Base-by-base conservation (phyloP, 2,888 invertebrate genomes). In the Plebejus anna region DNA sequence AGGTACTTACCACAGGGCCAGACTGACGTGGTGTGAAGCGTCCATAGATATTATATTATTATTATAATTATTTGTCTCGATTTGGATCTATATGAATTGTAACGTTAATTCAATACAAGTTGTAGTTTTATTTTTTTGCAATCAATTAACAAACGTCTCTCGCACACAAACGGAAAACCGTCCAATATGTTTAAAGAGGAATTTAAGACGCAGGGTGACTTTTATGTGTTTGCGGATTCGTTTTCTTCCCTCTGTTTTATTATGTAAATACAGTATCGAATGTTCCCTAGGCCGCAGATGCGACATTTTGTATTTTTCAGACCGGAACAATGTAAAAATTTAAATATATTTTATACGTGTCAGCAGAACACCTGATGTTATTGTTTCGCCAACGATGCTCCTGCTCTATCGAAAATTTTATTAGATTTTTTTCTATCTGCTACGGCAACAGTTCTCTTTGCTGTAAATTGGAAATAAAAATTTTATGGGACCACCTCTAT, bases 191-290 rank as follows among this genome's bases (percentile, higher is more conserved):
- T 55, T 73, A 73, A 75, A 75, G 75, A 75, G 75, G 71, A 78
- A 79, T 78, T 78, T 77, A 73, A 78, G 78, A 75, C 71, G 76
- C 75, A 70, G 75, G 42, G 71, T 75, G 77, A 76, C 59, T 77
- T 73, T 61, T 73, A 78, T 76, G 75, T 78, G 76, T 79, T 77
- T 78, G 77, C 75, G 78, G 75, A 73, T 73, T 73, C 73, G 55
- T 32, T 73, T 73, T 73, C 73, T 75, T 78, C 80, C 79, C 79
- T 77, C 81, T 80, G 80, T 82, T 82, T 82, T 82, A 81, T 81
- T 81, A 83, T 83, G 82, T 82, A 82, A 83, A 83, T 82, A 80
- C 77, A 75, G 73, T 51, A 55, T 55, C 73, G 51, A 55, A 73
- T 55, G 73, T 55, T 55, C 32, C 55, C 51, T 16, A 55, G 51